Evolutionary conservation across 2,113 vertebrate species (phyloP).

Genomic region (Genyomyrus donnyi): DNA sequence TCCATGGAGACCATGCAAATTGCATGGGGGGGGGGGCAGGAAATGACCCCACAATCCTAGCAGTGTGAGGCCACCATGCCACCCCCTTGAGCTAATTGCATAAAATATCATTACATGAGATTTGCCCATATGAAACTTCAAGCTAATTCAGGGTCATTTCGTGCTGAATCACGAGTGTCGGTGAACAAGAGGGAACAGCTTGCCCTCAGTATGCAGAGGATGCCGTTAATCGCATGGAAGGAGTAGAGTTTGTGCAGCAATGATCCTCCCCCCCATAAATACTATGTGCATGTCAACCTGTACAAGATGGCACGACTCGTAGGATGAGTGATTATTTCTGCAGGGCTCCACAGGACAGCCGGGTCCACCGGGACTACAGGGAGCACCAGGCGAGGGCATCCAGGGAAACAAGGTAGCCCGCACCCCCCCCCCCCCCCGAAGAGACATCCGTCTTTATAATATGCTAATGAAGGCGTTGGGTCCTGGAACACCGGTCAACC

Average conservation of each 20-base stretch:
- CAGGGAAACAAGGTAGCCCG: conserved; percentile 74
- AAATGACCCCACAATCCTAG: neutral
- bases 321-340: neutral
- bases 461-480: neutral
- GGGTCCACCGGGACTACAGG: conserved; percentile 60
- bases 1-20: neutral
- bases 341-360: conserved; percentile 65
- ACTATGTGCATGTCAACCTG: neutral
- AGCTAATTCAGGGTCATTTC: neutral
- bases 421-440: too few species aligned
- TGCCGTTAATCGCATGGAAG: neutral
- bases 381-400: conserved; percentile 60
- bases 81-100: neutral
- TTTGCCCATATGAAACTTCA: neutral
- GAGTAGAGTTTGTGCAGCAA: too few species aligned
- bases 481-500: neutral
- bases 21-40: neutral
- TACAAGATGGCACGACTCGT: neutral
- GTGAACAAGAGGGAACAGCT: neutral
- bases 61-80: neutral
- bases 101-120: neutral
- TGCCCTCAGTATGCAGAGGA: neutral
- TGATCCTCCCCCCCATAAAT: too few species aligned
- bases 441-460: neutral
- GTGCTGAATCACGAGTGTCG: neutral